These are phyloP conservation scores for Limenitis arthemis DNA, from an alignment of 2,888 invertebrate genomes.

Conservation along the genomic window DNA sequence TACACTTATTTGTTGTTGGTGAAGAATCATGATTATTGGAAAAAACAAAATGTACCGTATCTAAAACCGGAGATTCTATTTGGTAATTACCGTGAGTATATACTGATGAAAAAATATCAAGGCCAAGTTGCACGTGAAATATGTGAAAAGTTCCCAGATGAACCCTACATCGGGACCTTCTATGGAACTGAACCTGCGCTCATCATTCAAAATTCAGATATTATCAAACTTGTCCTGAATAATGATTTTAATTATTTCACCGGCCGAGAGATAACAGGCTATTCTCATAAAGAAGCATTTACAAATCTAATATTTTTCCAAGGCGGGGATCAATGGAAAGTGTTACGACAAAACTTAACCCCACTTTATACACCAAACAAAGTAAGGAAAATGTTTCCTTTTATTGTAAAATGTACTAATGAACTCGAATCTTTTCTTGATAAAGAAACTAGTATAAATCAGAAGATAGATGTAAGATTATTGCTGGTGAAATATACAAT, in stretches of 20 bases:
- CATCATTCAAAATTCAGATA: constrained; percentile 43
- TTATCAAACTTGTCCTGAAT: constrained; percentile 41
- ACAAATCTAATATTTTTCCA: constrained; percentile 39
- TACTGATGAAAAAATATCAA: constrained; percentile 33
- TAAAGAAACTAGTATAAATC: constrained; percentile 19
- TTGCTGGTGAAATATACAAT: constrained; percentile 42
- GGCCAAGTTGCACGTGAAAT: constrained; percentile 33
- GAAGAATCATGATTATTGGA: constrained; percentile 41
- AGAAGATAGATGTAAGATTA: constrained; percentile 31
- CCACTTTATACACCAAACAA: constrained; percentile 50
- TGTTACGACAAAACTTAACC: constrained; percentile 45
- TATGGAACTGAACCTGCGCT: constrained; percentile 47
- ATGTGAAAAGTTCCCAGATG: constrained; percentile 37
- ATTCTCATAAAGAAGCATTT: constrained; percentile 35
- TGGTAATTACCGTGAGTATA: constrained; percentile 42
- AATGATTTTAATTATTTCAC: constrained; percentile 52
- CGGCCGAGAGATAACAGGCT: constrained; percentile 39
- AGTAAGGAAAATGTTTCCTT: constrained; percentile 52
- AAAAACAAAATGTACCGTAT: constrained; percentile 36
- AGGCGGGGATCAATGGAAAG: constrained; percentile 48
- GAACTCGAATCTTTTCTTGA: constrained; percentile 38
- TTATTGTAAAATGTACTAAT: constrained; percentile 37
- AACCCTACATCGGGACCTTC: constrained; percentile 43
- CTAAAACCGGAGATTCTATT: constrained; percentile 36
- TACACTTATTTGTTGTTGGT: constrained; percentile 26